Base-by-base conservation (phyloP, 2,113 vertebrate species). In the Nansenia antarctica region DNA sequence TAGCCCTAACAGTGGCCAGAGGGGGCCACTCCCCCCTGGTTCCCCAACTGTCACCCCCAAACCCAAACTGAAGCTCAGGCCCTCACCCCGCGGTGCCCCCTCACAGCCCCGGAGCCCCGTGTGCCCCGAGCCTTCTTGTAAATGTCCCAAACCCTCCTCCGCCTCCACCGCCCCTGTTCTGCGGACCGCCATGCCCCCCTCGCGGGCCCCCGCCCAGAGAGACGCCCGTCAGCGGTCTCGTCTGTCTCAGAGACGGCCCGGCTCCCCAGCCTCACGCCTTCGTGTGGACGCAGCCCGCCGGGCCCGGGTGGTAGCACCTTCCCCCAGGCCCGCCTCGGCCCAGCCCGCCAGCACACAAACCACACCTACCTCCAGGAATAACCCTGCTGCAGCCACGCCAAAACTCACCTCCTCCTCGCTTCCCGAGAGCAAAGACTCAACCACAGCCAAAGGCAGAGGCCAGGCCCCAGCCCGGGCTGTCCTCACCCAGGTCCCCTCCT, bases 71-170 rank as follows among this genome's bases (percentile, higher is more conserved):
- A 91, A 86, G 65, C 55, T 78, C 31, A 67, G 79, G 0, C 78
- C 86, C 1, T 29, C 15, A 7, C 78, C 76, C 18, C 88, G 83
- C 64, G 82, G 69, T 4, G 30, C 62, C 37, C 42, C 82, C 18
- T 73, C 90, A 1, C 55, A 87, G 37, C 55, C 72, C 0, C 84
- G 89, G 71, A 85, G 68, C 30, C 88, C 88, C 0, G 81, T 91
- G 65, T 86, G 90, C n/a, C 86, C 94, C 0, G 91, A 93, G 78
- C 89, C 87, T 0, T 55, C 87, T 58, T 89, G 88, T 73, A 97
- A 95, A 83, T 88, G 74, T 42, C 86, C 89, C 70, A 79, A 91
- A n/a, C 89, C 94, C 11, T 86, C 93, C 0, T 83, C 68, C 62
- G 71, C 39, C 24, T 8, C 12, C 29, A 2, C 45, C 29, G 4